Conservation (phyloP, 2,797 vertebrate species). For the Sebastes alutus region DNA sequence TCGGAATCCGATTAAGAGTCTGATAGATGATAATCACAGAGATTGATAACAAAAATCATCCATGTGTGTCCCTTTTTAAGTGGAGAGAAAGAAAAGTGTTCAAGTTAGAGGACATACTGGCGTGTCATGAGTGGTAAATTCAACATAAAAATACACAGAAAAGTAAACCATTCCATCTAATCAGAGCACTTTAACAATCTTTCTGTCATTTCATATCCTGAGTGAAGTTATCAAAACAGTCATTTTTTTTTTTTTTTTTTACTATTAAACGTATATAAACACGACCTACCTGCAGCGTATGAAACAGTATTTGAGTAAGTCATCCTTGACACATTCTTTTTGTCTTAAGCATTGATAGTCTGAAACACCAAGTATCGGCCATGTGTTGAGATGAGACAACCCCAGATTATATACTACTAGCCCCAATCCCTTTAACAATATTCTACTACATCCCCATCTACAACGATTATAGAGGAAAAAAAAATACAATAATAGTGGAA, state of each 20-base stretch:
- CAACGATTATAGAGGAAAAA: conserved; percentile 75
- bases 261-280: not conserved
- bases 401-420: conserved; percentile 65
- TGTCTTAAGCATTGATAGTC: conserved; percentile 80
- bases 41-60: not conserved
- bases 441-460: conserved; percentile 80
- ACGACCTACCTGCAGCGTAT: not conserved
- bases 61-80: not conserved
- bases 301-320: conserved; percentile 34
- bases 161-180: conserved; percentile 5
- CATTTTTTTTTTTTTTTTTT: not conserved
- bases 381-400: conserved; percentile 72
- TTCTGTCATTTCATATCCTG: conserved; percentile 30
- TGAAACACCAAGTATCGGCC: conserved; percentile 68
- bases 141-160: conserved; percentile 21
- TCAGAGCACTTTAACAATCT: conserved; percentile 24
- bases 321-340: conserved; percentile 71
- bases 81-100: not conserved
- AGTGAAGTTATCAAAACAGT: conserved; percentile 25
- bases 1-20: conserved; percentile 8
- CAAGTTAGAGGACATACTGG: conserved; percentile 12
- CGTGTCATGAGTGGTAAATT: not conserved
- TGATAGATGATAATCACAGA: conserved; percentile 3
- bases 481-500: conserved; percentile 68
- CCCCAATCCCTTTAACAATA: conserved; percentile 71